A percentile compares a stretch with the other conserved stretches of the same genome.
Evolutionary conservation across 2,797 vertebrate genomes (phyloP).

Genomic region (Scomberomorus guttatus): DNA sequence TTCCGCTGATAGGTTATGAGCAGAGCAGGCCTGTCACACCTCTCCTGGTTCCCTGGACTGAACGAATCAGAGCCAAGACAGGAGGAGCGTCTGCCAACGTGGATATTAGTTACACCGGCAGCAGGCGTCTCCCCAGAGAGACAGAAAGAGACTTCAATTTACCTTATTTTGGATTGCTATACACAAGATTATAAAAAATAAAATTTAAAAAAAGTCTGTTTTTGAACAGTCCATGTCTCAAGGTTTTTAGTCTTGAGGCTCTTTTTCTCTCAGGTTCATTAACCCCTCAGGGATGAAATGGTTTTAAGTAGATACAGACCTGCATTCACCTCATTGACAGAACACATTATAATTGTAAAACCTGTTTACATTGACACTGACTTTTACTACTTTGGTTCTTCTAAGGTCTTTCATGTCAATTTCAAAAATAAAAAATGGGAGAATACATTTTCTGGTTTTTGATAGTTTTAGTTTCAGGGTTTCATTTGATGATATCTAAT

Average conservation of each 20-base stretch:
- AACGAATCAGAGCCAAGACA: slow-evolving; percentile 40
- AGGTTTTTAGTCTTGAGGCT: background rate
- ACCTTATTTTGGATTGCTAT: no score
- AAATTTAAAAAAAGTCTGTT: background rate
- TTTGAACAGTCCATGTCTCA: background rate
- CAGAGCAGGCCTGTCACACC: slow-evolving; percentile 47
- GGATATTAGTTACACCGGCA: slow-evolving; percentile 58
- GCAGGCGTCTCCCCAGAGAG: slow-evolving; percentile 29
- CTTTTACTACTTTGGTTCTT: background rate
- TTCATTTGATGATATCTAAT: background rate
- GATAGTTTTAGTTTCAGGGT: background rate
- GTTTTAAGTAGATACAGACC: slow-evolving; percentile 13
- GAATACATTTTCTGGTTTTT: background rate
- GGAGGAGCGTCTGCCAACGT: background rate
- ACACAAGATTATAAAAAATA: no score
- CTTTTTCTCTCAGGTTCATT: background rate
- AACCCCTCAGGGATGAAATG: slow-evolving; percentile 8
- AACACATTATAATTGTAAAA: background rate
- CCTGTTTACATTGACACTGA: no score
- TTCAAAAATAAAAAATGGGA: background rate
- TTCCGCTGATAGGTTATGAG: slow-evolving; percentile 60
- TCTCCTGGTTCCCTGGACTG: slow-evolving; percentile 37
- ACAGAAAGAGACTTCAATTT: slow-evolving; percentile 20
- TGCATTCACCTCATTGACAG: background rate
- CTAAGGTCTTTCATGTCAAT: background rate